These are phyloP conservation scores for Campylomormyrus numenius DNA, from an alignment of 2,113 vertebrate genomes.

Conservation along the genomic window DNA sequence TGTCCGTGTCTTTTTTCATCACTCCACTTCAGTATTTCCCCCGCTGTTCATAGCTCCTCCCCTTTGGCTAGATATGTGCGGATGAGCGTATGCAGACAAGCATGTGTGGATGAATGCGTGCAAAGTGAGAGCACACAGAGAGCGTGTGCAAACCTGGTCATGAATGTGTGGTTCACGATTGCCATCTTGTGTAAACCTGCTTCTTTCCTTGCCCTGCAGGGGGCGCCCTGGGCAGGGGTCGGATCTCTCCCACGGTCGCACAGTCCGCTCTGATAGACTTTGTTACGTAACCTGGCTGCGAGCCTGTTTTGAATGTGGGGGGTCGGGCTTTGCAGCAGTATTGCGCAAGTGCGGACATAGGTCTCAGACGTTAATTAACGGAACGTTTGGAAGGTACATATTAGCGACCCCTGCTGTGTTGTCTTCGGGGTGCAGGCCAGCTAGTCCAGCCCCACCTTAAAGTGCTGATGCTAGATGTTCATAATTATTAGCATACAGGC, in stretches of 20 bases:
- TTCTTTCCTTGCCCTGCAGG: slow-evolving; percentile 21
- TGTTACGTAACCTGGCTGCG: slow-evolving; percentile 24
- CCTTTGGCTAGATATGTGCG: neutral
- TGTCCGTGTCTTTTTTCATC: neutral
- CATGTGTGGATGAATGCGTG: neutral
- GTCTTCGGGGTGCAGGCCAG: neutral
- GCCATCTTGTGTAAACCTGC: neutral
- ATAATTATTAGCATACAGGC: slow-evolving; percentile 3
- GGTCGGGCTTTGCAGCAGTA: neutral
- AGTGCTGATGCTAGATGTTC: neutral
- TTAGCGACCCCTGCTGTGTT: slow-evolving; percentile 5
- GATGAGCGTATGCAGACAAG: neutral
- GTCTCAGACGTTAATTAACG: slow-evolving; percentile 33
- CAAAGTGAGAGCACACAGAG: neutral
- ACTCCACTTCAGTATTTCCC: neutral
- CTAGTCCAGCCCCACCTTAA: neutral
- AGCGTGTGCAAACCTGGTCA: neutral
- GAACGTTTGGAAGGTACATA: slow-evolving; percentile 24
- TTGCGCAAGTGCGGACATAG: slow-evolving; percentile 1
- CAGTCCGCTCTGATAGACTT: slow-evolving; percentile 36
- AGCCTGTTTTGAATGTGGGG: neutral
- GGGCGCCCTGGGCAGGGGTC: slow-evolving; percentile 25
- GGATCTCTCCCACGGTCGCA: slow-evolving; percentile 16
- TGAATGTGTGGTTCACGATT: slow-evolving; percentile 15
- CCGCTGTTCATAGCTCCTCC: neutral